phyloP scores from a whole-genome alignment of 2,113 vertebrate genomes.

The Megaleporinus macrocephalus region DNA sequence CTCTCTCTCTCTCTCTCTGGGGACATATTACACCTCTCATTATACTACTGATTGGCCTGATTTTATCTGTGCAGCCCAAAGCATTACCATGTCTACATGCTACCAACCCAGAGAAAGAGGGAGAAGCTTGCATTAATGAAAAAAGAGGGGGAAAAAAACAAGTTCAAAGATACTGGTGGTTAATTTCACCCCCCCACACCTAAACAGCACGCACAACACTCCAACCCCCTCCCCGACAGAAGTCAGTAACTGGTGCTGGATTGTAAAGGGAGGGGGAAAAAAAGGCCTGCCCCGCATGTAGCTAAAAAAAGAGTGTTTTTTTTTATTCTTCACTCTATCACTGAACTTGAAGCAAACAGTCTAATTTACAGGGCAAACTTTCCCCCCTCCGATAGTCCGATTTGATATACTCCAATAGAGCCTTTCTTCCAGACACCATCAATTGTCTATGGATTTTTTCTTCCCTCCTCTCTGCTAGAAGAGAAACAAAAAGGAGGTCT shows the following conservation, averaged over 20 bases:
- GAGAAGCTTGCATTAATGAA: conserved; percentile 52
- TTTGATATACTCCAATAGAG: conserved; percentile 84
- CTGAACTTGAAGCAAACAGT: conserved; percentile 81
- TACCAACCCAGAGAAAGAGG: conserved; percentile 76
- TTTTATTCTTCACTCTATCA: conserved; percentile 70
- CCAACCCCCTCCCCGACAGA: not conserved
- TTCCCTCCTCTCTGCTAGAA: conserved; percentile 74
- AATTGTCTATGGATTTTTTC: conserved; percentile 84
- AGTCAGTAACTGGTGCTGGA: not conserved
- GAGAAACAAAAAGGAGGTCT: conserved; percentile 81
- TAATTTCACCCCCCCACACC: conserved; percentile 4
- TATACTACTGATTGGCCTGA: conserved; percentile 93
- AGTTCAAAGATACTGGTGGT: conserved; percentile 58
- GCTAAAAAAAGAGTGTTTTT: conserved; percentile 51
- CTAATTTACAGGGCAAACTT: conserved; percentile 79
- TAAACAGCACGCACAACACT: not conserved
- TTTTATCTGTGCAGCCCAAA: conserved; percentile 86
- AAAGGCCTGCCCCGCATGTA: not conserved
- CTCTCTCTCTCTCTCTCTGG: conserved; percentile 84
- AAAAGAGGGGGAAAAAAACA: conserved; percentile 68
- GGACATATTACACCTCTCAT: conserved; percentile 93
- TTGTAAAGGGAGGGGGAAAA: not conserved
- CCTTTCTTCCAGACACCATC: conserved; percentile 82
- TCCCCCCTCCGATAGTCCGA: conserved; percentile 76
- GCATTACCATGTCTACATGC: conserved; percentile 79